Base-by-base conservation (phyloP, 2,888 invertebrate genomes). In the Thecophora atra region DNA sequence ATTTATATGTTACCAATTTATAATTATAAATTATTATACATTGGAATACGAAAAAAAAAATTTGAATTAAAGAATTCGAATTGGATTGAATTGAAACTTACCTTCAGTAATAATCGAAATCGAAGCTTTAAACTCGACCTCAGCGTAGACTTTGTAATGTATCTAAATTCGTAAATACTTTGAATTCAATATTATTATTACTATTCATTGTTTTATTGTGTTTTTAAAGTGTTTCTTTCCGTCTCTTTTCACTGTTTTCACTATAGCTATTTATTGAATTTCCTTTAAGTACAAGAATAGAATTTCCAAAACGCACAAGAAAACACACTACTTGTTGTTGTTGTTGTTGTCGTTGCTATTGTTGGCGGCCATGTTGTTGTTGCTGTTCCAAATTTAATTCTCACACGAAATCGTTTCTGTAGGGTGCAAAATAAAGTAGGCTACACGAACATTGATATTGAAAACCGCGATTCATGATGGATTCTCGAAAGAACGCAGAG, bases 241-340 rank as follows among this genome's bases (percentile, higher is more conserved):
- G 2, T 56, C 24, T 56, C 26, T 26, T 56, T 56, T 13, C 11
- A 11, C 37, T 37, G n/a, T 37, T 37, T 37, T 37, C 37, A 37
- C 37, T 11, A 11, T 37, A 8, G 37, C 37, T 37, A 37, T 37
- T 37, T 37, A 37, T 37, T 37, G 37, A 24, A 24, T 56, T 56
- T 56, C 26, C 17, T 58, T 17, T 58, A 58, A 58, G 28, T 26
- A 58, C 58, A 26, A 58, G 47, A 44, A 64, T 47, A 44, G 64
- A 44, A 24, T 64, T 26, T 44, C 47, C 26, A 5, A 47, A 64
- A 64, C n/a, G 47, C 15, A 64, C 28, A 17, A n/a, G 5, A 60
- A 37, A 5, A 60, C n/a, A 37, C 26, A 60, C n/a, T 19, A 17
- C 17, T n/a, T 30, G 60, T 30, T n/a, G 37, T 37, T 37, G 37